phyloP scores from a whole-genome alignment of 2,888 invertebrate genomes.

The Troides helena region DNA sequence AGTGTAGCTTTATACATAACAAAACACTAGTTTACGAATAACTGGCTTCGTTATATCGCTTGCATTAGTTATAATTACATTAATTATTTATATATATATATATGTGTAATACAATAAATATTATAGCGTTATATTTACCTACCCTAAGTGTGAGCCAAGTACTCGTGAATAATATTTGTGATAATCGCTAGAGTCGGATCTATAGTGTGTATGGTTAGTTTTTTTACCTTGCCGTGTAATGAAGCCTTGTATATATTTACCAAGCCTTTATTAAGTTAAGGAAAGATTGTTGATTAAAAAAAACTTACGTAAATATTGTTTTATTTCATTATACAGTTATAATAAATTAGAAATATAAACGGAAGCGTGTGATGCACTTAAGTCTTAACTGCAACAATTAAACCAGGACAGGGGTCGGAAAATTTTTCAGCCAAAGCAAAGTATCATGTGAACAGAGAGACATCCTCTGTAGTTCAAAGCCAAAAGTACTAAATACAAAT shows the following conservation, averaged over 20 bases:
- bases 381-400: background rate
- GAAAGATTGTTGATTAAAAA: slow-evolving; percentile 75
- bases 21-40: slow-evolving; percentile 43
- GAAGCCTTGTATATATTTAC: slow-evolving; percentile 78
- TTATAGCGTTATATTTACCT: slow-evolving; percentile 19
- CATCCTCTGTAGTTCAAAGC: too few species aligned
- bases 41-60: slow-evolving; percentile 51
- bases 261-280: slow-evolving; percentile 77
- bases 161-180: slow-evolving; percentile 58
- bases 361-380: too few species aligned
- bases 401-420: too few species aligned
- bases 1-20: slow-evolving; percentile 53
- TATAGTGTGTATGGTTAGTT: slow-evolving; percentile 70
- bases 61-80: slow-evolving; percentile 39
- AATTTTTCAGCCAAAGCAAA: too few species aligned
- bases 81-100: slow-evolving; percentile 32
- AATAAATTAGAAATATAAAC: too few species aligned
- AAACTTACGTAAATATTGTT: slow-evolving; percentile 64
- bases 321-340: slow-evolving; percentile 39
- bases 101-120: slow-evolving; percentile 16
- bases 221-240: slow-evolving; percentile 77
- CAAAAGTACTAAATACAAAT: too few species aligned
- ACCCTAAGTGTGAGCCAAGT: slow-evolving; percentile 57
- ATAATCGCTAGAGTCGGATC: slow-evolving; percentile 63
- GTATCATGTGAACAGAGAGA: too few species aligned